Evolutionary conservation across 2,888 invertebrate species (phyloP), one percentile per base, ranked within the genome.

Genomic region (Hypsopygia costalis): DNA sequence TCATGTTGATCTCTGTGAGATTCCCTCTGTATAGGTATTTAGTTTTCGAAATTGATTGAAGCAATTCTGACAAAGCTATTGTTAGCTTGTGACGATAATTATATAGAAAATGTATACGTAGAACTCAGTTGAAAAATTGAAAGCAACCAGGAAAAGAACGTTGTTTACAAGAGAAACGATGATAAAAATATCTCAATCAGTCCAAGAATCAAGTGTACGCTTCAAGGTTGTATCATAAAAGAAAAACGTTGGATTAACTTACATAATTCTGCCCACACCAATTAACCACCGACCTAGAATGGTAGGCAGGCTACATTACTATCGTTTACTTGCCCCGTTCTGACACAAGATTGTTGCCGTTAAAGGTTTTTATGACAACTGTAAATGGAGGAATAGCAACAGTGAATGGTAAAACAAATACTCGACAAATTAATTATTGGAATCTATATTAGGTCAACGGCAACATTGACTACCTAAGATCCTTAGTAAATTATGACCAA

Each of bases 181-280:
- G 62, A 62, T 68, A 68, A 69, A 76, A 78, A 79, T 79, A 82
- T 75, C 75, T 81, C 79, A 76, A 80, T 75, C 72, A 69, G 61
- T 69, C 60, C 59, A 73, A 77, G 74, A 66, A 77, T 77, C 82
- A 83, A 74, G 72, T 67, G 69, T 65, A 64, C 58, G 57, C 49
- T 51, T 62, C 74, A 76, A 86, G 83, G 85, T 73, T 78, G 66
- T 53, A 52, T 66, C 62, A 71, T 75, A 72, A 76, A 78, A 77
- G 71, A 78, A 72, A 70, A 61, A 66, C 62, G 65, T 56, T 55
- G 52, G 55, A 54, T 16, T 4, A 16, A 16, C 69, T 79, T 80
- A 79, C 71, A 75, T 81, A 78, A 76, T 66, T 57, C 72, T 67
- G 60, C 68, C 71, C 65, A 77, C 80, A 79, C 71, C 78, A 81